Evolutionary conservation across 1,140 invertebrate species (phyloP), one percentile per base, ranked within the genome.

Genomic region (Polypedilum vanderplanki): DNA sequence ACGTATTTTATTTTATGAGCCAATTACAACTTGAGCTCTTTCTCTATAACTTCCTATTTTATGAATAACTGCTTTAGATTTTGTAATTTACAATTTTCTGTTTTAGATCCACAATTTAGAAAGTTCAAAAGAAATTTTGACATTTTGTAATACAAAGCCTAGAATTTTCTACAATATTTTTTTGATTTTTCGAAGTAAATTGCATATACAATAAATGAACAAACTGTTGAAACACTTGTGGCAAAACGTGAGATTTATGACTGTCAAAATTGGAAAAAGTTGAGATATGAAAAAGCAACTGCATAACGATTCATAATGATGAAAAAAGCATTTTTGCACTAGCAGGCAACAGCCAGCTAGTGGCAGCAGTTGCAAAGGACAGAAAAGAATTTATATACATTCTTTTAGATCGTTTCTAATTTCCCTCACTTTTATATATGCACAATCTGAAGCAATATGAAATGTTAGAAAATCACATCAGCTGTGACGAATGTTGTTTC

Each of bases 381-480:
- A 15, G 15, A 57, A 57, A 57, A 8, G 46, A 15, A 57, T 57
- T 57, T 57, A 33, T 33, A 5, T 33, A 33, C 24, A 33, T 33
- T 57, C 15, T 57, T 57, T 57, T 57, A n/a, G 3, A 15, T 57
- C 12, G 10, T 57, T 46, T 57, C 46, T 57, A 57, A 57, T 57
- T 57, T n/a, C 46, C 46, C n/a, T 57, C 46, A 57, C 10, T 57
- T 57, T 12, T 57, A 57, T 46, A 10, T 46, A 46, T 57, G 46
- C 15, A 57, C 24, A 33, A 33, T 57, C 9, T 57, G 46, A n/a
- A 57, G 15, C 4, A n/a, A 15, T 57, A 57, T 57, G 46, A 57
- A 57, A 57, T 57, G 46, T 57, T 57, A 57, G 46, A 57, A 57
- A 57, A 57, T 57, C 46, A 57, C 46, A 57, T 57, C 46, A 57